Base-by-base conservation (phyloP, 2,797 vertebrate species). In the Sebastes nivosus region DNA sequence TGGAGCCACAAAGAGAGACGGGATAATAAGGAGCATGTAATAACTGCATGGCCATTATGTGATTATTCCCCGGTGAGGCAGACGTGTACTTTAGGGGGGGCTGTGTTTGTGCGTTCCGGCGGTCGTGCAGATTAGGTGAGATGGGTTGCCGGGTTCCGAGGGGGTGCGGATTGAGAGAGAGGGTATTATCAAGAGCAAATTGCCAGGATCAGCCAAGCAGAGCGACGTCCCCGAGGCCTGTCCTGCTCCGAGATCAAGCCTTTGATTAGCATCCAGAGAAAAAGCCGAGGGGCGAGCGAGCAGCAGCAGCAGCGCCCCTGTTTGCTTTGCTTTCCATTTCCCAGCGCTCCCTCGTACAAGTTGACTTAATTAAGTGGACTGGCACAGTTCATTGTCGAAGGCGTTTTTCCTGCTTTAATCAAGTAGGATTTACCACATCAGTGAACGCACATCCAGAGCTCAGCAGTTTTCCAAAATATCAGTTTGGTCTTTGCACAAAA, bases 311-410 rank as follows among this genome's bases (percentile, higher is more conserved):
- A 74, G 87, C 75, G 57, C 68, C 84, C 77, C 83, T 92, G 91
- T 95, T 95, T 94, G 91, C 93, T 92, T 91, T 94, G 84, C 92
- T 90, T 89, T 87, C 86, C 84, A 88, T 92, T 93, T 92, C 91
- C 92, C 94, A 90, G 87, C 65, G 86, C 87, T 92, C 87, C 78
- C 84, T 73, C n/a, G 87, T 81, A 89, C 92, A 93, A 90, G 91
- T 92, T 86, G 92, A 93, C 94, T 94, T 96, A 94, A 96, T 96
- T 94, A 95, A 93, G 89, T 92, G 91, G 92, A 90, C 93, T 84
- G 80, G 93, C 89, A 88, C 83, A 73, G 88, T 91, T 93, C 93
- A 80, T 91, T 93, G 91, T 95, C 81, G 70, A 93, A 91, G 87
- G 88, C 88, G 67, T 93, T 93, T 46, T 91, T 90, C 88, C 87